phyloP scores from a whole-genome alignment of 2,888 invertebrate genomes.

The Noctua fimbriata region DNA sequence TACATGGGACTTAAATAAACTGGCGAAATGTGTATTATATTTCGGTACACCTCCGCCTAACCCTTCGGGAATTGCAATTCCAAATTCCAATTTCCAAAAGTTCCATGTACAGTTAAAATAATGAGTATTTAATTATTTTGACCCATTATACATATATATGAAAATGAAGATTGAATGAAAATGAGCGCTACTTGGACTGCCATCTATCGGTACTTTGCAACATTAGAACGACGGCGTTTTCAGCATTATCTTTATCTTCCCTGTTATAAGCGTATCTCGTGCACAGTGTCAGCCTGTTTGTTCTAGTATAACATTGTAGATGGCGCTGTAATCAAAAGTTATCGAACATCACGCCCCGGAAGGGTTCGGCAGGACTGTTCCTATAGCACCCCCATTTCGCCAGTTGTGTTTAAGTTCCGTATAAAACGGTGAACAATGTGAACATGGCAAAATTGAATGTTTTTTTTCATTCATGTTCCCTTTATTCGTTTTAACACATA shows the following conservation, averaged over 20 bases:
- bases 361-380: not conserved
- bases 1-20: too few relatives aligned
- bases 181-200: not conserved
- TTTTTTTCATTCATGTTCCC: too few relatives aligned
- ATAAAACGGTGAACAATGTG: too few relatives aligned
- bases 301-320: conserved; percentile 8
- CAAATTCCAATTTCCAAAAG: not conserved
- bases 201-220: not conserved
- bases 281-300: not conserved
- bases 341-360: not conserved
- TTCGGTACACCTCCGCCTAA: too few relatives aligned
- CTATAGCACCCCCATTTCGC: too few relatives aligned
- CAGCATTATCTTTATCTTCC: not conserved
- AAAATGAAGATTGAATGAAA: too few relatives aligned
- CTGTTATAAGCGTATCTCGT: not conserved
- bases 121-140: not conserved
- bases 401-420: not conserved
- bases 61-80: too few relatives aligned
- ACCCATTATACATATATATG: not conserved
- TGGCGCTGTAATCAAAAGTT: conserved; percentile 4
- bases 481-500: too few relatives aligned
- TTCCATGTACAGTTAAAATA: not conserved
- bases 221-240: not conserved
- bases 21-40: too few relatives aligned
- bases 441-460: too few relatives aligned